A percentile compares a stretch with the other conserved stretches of the same genome.
phyloP scores from a whole-genome alignment of 2,888 invertebrate genomes.

The Protodeltote pygarga region DNA sequence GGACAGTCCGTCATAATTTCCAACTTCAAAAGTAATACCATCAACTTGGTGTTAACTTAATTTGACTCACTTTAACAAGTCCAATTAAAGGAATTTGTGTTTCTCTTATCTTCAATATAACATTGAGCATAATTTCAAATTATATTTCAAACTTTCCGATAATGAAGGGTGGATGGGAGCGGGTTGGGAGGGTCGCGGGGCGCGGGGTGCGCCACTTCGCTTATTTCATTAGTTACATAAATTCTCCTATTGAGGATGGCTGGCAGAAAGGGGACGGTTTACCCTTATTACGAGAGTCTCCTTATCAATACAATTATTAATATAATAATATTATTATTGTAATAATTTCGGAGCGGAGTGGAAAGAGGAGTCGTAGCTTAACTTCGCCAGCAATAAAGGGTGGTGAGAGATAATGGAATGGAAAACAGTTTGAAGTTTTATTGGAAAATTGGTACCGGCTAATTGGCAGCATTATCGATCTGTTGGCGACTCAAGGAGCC shows the following conservation, averaged over 20 bases:
- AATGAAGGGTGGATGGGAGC: constrained; percentile 83
- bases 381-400: constrained; percentile 85
- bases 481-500: constrained; percentile 69
- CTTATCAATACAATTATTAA: constrained; percentile 88
- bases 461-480: constrained; percentile 86
- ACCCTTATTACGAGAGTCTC: constrained; percentile 87
- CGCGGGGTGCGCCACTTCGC: constrained; percentile 78
- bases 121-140: constrained; percentile 88
- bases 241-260: constrained; percentile 87
- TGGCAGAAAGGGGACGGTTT: constrained; percentile 87
- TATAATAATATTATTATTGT: constrained; percentile 87
- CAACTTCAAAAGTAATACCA: constrained; percentile 86
- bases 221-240: constrained; percentile 88
- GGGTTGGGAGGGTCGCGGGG: constrained; percentile 66
- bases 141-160: constrained; percentile 88
- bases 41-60: constrained; percentile 87
- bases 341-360: constrained; percentile 83
- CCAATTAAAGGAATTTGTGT: constrained; percentile 88
- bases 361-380: constrained; percentile 83
- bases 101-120: constrained; percentile 88
- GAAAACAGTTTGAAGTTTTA: constrained; percentile 87
- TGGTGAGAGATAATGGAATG: constrained; percentile 86
- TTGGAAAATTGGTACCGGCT: constrained; percentile 86
- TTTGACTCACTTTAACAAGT: constrained; percentile 87
- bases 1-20: constrained; percentile 85